Evolutionary conservation across 2,888 invertebrate genomes (phyloP).

Genomic region (Merodon equestris): DNA sequence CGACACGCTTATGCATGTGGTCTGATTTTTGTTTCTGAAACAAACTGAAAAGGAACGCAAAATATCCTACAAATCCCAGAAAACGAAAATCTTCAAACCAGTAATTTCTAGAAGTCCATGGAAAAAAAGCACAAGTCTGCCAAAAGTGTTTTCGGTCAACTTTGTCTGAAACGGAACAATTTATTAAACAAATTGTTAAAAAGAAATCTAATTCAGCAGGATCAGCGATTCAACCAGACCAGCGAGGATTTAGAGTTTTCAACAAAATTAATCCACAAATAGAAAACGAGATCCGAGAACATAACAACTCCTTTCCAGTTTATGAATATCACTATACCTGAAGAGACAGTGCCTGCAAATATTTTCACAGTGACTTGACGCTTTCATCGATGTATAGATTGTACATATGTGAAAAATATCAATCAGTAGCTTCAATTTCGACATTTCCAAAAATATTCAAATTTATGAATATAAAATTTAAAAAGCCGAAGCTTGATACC

Average conservation of each 20-base stretch:
- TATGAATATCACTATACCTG: constrained; percentile 28
- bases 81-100: constrained; percentile 9
- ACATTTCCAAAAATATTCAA: constrained; percentile 39
- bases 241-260: not conserved
- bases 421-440: constrained; percentile 17
- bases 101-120: constrained; percentile 5
- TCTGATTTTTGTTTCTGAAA: constrained; percentile 20
- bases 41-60: constrained; percentile 6
- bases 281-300: constrained; percentile 9
- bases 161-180: constrained; percentile 14
- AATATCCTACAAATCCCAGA: constrained; percentile 11
- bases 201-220: constrained; percentile 3
- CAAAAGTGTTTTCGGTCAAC: no score
- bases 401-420: no score
- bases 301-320: constrained; percentile 17
- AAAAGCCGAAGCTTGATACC: constrained; percentile 48
- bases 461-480: constrained; percentile 57
- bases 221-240: not conserved
- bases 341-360: constrained; percentile 27
- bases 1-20: constrained; percentile 22
- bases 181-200: constrained; percentile 15
- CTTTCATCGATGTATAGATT: no score
- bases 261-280: constrained; percentile 6
- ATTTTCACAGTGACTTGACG: no score
- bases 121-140: no score